Conservation (phyloP, 1,140 invertebrate genomes). For the Lutraria rhynchaena region DNA sequence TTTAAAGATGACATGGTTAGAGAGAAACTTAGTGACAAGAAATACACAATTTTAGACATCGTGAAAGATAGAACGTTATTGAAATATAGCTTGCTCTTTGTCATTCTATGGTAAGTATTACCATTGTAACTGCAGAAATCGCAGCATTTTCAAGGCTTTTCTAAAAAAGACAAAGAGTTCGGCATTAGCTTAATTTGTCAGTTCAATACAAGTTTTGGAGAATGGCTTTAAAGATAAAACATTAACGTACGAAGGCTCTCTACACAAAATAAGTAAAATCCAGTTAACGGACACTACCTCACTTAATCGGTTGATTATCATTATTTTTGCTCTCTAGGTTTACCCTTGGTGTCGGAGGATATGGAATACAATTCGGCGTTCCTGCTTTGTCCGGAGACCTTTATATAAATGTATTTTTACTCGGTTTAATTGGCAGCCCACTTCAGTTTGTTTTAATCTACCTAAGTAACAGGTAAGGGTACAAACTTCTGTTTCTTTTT, state of each 20-base stretch:
- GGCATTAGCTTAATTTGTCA: too few relatives aligned
- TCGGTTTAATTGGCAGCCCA: slow-evolving; percentile 13
- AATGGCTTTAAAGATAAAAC: too few relatives aligned
- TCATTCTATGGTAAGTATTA: slow-evolving; percentile 28
- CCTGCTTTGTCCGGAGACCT: slow-evolving; percentile 24
- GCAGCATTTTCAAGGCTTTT: too few relatives aligned
- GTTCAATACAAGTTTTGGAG: too few relatives aligned
- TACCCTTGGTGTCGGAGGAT: slow-evolving; percentile 8
- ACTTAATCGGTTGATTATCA: too few relatives aligned
- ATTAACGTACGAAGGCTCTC: too few relatives aligned
- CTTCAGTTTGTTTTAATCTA: slow-evolving; percentile 17
- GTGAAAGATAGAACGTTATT: neutral
- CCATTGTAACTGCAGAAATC: too few relatives aligned
- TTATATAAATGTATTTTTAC: slow-evolving; percentile 22
- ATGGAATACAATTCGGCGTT: slow-evolving; percentile 40
- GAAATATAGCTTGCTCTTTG: neutral
- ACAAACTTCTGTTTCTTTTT: neutral
- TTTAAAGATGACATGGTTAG: neutral
- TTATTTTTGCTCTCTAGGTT: slow-evolving; percentile 15
- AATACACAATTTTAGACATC: slow-evolving; percentile 34
- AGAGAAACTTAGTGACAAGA: neutral
- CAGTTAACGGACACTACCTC: too few relatives aligned
- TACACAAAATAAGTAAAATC: too few relatives aligned
- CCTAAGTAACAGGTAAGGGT: slow-evolving; percentile 17
- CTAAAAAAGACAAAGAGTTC: too few relatives aligned